Conservation (phyloP, 2,797 vertebrate genomes). For the Gambelia wislizenii region DNA sequence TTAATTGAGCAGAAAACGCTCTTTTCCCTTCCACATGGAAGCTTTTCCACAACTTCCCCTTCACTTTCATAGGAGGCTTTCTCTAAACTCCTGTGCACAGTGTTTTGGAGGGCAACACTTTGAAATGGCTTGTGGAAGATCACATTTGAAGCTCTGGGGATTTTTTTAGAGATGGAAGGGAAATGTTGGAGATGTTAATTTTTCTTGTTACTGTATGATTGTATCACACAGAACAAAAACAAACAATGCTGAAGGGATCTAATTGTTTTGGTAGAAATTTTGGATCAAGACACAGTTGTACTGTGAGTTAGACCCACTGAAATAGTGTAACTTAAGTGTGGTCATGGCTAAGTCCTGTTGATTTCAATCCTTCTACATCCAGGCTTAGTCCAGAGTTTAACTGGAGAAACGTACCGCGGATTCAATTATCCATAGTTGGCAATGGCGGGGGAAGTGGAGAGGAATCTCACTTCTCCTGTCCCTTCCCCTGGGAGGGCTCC, state of each 20-base stretch:
- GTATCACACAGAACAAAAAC: neutral
- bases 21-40: neutral
- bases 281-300: neutral
- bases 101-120: neutral
- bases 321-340: neutral
- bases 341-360: neutral
- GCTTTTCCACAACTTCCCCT: neutral
- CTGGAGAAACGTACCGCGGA: no score
- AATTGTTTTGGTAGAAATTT: neutral
- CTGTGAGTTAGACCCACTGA: neutral
- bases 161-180: neutral
- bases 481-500: no score
- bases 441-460: no score
- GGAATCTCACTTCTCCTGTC: no score
- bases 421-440: no score
- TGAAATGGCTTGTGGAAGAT: neutral
- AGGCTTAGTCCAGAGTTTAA: neutral
- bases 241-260: no score
- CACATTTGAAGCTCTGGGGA: neutral
- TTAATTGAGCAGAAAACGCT: neutral
- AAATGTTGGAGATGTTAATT: neutral
- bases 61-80: neutral
- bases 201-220: neutral
- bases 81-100: neutral
- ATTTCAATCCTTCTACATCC: neutral